These are phyloP conservation scores for Nerophis lumbriciformis DNA, from an alignment of 2,113 vertebrate species.

Conservation along the genomic window DNA sequence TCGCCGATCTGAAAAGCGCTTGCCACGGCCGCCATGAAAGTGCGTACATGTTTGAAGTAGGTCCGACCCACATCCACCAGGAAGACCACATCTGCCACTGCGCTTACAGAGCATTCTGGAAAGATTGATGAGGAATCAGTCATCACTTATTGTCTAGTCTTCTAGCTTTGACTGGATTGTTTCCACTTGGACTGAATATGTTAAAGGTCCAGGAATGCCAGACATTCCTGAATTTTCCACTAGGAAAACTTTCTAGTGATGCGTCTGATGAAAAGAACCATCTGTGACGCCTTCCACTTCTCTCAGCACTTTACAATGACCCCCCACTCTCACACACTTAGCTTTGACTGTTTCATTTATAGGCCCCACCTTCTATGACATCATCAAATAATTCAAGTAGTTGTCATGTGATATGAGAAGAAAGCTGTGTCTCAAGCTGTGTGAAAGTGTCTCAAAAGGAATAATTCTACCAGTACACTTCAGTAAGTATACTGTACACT, in stretches of 20 bases:
- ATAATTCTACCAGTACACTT: no score
- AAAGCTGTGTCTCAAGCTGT: no score
- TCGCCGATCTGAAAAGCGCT: conserved; percentile 88
- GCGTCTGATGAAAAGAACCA: background rate
- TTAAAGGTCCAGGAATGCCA: no score
- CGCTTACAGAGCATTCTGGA: conserved; percentile 82
- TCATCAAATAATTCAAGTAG: no score
- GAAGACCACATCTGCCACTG: conserved; percentile 84
- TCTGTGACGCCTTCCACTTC: conserved; percentile 67
- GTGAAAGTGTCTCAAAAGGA: no score
- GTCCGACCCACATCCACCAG: conserved; percentile 85
- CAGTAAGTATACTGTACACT: no score
- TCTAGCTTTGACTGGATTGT: conserved; percentile 7
- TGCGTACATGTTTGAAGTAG: conserved; percentile 85
- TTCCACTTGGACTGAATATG: no score
- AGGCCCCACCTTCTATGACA: no score
- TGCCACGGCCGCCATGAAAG: conserved; percentile 78
- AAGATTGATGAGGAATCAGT: conserved; percentile 6
- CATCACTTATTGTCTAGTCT: no score
- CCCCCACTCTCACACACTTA: conserved; percentile 16
- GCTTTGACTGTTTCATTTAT: conserved; percentile 4
- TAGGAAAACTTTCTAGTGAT: no score
- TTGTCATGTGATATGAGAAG: no score
- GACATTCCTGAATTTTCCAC: no score
- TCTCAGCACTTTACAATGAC: conserved; percentile 33